Percentiles rank a stretch among this genome's conserved stretches.
Evolutionary conservation across 1,140 invertebrate species (phyloP).

Genomic region (Drosophila bipectinata): DNA sequence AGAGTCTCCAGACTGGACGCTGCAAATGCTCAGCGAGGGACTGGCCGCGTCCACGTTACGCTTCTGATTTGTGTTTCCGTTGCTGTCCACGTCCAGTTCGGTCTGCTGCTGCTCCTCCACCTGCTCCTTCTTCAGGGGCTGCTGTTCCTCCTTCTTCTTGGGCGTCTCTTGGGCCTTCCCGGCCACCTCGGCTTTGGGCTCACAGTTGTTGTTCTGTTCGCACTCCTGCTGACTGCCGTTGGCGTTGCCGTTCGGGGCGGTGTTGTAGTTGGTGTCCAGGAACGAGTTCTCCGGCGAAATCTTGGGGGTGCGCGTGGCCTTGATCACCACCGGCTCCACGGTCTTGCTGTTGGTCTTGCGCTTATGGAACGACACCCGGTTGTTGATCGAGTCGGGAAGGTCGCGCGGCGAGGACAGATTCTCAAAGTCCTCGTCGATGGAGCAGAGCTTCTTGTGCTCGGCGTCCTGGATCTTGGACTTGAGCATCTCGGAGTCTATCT

Average conservation of each 20-base stretch:
- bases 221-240: slow-evolving; percentile 35
- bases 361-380: slow-evolving; percentile 63
- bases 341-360: slow-evolving; percentile 56
- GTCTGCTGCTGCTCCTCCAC: slow-evolving; percentile 9
- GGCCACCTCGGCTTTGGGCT: slow-evolving; percentile 34
- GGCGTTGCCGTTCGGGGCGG: background rate
- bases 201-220: slow-evolving; percentile 76
- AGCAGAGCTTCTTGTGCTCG: slow-evolving; percentile 75
- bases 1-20: slow-evolving; percentile 80
- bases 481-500: slow-evolving; percentile 77
- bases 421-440: slow-evolving; percentile 80
- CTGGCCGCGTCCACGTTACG: slow-evolving; percentile 78
- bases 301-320: slow-evolving; percentile 77
- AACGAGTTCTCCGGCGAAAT: slow-evolving; percentile 83
- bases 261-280: slow-evolving; percentile 73
- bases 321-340: slow-evolving; percentile 77
- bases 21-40: slow-evolving; percentile 81
- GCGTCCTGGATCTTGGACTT: slow-evolving; percentile 80
- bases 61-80: slow-evolving; percentile 58
- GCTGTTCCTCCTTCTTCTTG: background rate
- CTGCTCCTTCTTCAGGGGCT: slow-evolving; percentile 12
- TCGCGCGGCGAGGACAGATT: slow-evolving; percentile 76
- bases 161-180: background rate
- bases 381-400: slow-evolving; percentile 75
- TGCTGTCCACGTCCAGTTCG: slow-evolving; percentile 30